Evolutionary conservation across 2,888 invertebrate genomes (phyloP).

Genomic region (Ctenicera cuprea): DNA sequence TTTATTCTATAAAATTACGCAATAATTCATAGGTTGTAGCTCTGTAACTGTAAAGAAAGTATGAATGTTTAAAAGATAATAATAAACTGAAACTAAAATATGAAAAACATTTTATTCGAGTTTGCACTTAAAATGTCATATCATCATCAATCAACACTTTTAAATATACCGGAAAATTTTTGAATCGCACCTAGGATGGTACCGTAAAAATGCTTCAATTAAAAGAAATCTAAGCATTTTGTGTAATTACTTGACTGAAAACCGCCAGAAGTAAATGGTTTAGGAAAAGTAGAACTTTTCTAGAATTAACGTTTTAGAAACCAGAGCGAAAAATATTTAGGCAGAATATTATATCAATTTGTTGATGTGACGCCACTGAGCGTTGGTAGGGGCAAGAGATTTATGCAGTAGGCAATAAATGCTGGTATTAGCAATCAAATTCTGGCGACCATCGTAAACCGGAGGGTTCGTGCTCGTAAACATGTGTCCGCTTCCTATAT

Average conservation of each 20-base stretch:
- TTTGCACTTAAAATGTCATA: too few species aligned
- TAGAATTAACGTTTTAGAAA: not conserved
- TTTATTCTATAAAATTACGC: not conserved
- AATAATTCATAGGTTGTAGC: not conserved
- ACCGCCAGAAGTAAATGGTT: too few species aligned
- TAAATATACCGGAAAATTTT: too few species aligned
- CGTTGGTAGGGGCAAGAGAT: constrained; percentile 61
- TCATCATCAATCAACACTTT: too few species aligned
- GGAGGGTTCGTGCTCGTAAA: constrained; percentile 66
- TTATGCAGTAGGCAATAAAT: constrained; percentile 69
- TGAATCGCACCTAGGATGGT: too few species aligned
- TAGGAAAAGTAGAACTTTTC: too few species aligned
- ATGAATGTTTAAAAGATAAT: too few species aligned
- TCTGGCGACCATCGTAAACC: constrained; percentile 66
- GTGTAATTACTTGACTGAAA: too few species aligned
- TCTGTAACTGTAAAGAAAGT: not conserved
- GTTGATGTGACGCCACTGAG: constrained; percentile 48
- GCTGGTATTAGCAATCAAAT: constrained; percentile 67
- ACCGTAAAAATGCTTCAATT: too few species aligned
- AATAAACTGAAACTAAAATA: too few species aligned
- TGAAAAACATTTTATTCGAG: too few species aligned
- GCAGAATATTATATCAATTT: constrained; percentile 11
- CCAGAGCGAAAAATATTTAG: constrained; percentile 1
- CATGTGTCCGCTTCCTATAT: constrained; percentile 66
- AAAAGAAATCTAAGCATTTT: too few species aligned